Evolutionary conservation across 2,113 vertebrate genomes (phyloP), one percentile per base, ranked within the genome.

Genomic region (Aldabrachelys gigantea): DNA sequence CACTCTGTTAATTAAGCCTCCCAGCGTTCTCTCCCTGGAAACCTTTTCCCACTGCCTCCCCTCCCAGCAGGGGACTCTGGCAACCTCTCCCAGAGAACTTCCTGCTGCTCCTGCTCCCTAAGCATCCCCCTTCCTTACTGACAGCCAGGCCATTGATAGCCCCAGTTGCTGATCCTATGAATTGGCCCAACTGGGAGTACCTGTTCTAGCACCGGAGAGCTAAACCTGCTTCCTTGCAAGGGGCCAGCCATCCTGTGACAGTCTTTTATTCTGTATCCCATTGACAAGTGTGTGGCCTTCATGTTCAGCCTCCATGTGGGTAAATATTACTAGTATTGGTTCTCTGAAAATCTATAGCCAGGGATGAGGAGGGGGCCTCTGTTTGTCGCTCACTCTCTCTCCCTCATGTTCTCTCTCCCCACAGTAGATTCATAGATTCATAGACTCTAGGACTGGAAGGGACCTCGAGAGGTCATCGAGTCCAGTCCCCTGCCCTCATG

Each of bases 251-350:
- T n/a, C 8, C 17, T 19, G 17, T 69, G 35, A 38, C 35, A n/a
- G 35, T n/a, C 17, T 17, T 69, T 69, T n/a, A 38, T n/a, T n/a
- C 35, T n/a, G n/a, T 25, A 38, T 53, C 29, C 62, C 91, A 62
- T 57, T 82, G 85, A 79, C 86, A 96, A 94, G 29, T 89, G 5
- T 50, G 57, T 12, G 54, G 24, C 8, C 38, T 94, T 84, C 94
- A 89, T 87, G 25, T 90, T 96, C 80, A 87, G 79, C n/a, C 41
- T 91, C 52, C 3, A 0, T 52, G 29, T 0, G 0, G 82, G 79
- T 79, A 93, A 95, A 95, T 90, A 76, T 79, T 94, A 84, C 91
- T 94, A 92, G 7, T 90, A 91, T 44, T 91, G 91, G 94, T 89
- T 95, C 91, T 89, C 84, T 89, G 59, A 94, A 85, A 84, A 75